Conservation (phyloP, 2,888 invertebrate genomes). For the Seira sanloemensis region DNA sequence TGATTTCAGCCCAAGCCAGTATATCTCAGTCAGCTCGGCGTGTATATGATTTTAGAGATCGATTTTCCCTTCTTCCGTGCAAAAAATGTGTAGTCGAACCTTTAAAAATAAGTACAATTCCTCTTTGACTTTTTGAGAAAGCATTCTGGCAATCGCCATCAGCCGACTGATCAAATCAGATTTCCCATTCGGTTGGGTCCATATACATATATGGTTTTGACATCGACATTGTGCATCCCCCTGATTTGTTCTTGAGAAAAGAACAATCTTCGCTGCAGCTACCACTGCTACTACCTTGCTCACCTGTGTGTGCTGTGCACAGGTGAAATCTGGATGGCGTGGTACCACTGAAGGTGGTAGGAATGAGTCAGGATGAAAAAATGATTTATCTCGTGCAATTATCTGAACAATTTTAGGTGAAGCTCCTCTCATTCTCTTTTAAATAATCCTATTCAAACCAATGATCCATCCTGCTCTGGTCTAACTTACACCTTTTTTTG, state of each 20-base stretch:
- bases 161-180: not conserved
- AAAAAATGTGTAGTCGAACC: not conserved
- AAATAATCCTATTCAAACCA: not conserved
- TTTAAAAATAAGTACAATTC: not conserved
- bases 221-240: constrained; percentile 20
- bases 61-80: not conserved
- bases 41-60: not conserved
- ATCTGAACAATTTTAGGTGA: constrained; percentile 30
- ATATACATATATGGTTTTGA: constrained; percentile 34
- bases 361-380: constrained; percentile 5
- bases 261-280: too few species aligned
- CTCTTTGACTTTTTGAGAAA: too few species aligned
- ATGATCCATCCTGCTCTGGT: not conserved
- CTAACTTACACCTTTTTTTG: not conserved
- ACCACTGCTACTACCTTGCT: not conserved
- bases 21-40: too few species aligned
- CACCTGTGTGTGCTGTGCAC: not conserved
- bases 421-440: constrained; percentile 8
- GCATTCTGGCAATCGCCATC: not conserved
- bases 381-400: constrained; percentile 52
- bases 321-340: not conserved
- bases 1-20: not conserved
- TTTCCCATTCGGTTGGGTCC: not conserved
- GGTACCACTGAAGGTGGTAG: not conserved
- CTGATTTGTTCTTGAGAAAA: not conserved